Evolutionary conservation across 2,113 vertebrate genomes (phyloP).

Genomic region (Mola mola): DNA sequence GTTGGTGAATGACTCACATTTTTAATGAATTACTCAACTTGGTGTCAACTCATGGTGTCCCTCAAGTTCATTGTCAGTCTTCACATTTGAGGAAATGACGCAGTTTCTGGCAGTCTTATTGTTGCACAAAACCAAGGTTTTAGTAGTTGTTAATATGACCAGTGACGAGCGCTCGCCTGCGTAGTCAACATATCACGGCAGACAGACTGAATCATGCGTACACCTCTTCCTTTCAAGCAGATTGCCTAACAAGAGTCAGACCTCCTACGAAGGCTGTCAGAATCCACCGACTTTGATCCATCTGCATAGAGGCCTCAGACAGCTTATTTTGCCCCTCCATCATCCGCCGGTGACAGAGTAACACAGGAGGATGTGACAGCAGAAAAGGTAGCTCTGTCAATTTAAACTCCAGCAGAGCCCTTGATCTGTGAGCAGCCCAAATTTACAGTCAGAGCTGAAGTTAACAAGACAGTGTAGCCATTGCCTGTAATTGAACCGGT

Average conservation of each 20-base stretch:
- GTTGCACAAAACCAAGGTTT: background rate
- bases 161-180: conserved; percentile 1
- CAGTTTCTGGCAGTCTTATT: background rate
- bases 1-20: background rate
- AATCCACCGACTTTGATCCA: conserved; percentile 58
- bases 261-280: conserved; percentile 66
- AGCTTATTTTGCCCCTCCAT: conserved; percentile 63
- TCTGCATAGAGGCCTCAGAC: conserved; percentile 65
- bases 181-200: conserved; percentile 9
- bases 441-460: conserved; percentile 59
- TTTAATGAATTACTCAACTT: background rate
- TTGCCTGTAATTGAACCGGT: conserved; percentile 66
- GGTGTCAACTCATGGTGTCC: no score
- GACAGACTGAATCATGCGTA: conserved; percentile 13
- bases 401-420: conserved; percentile 53
- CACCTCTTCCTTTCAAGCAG: conserved; percentile 20
- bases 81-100: background rate
- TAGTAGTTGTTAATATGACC: background rate
- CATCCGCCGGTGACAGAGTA: conserved; percentile 51
- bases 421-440: conserved; percentile 67
- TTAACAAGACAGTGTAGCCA: conserved; percentile 68
- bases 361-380: conserved; percentile 64
- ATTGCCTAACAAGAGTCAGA: conserved; percentile 59
- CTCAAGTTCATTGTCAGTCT: no score
- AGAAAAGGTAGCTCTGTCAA: conserved; percentile 72